These are phyloP conservation scores for Coendou prehensilis DNA, from an alignment of 2,797 vertebrate species.

Conservation along the genomic window DNA sequence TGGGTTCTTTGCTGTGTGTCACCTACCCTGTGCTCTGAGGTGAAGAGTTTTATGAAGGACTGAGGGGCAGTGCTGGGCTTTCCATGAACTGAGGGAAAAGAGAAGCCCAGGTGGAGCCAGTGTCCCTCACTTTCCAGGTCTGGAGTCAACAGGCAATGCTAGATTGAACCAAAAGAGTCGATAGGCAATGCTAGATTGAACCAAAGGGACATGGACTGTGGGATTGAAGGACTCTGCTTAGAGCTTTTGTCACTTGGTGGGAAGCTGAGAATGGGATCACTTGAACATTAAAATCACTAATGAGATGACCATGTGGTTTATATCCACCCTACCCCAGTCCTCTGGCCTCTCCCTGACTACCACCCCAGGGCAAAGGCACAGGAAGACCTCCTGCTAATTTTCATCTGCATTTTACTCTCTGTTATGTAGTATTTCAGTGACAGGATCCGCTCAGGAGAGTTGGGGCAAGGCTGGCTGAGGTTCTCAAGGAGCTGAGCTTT, in stretches of 20 bases:
- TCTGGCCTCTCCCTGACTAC: not conserved
- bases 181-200: not conserved
- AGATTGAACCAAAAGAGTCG: not conserved
- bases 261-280: not conserved
- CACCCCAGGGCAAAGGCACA: not conserved
- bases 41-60: not conserved
- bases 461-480: slow-evolving; percentile 80
- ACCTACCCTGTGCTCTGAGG: not conserved
- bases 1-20: not conserved
- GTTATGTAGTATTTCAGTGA: slow-evolving; percentile 81
- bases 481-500: slow-evolving; percentile 80
- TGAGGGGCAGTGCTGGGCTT: not conserved
- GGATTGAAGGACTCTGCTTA: not conserved
- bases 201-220: not conserved
- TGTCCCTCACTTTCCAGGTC: not conserved
- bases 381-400: slow-evolving; percentile 66
- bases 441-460: slow-evolving; percentile 77
- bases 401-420: slow-evolving; percentile 80
- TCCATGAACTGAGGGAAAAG: not conserved
- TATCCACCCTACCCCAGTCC: not conserved
- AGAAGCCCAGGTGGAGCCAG: not conserved
- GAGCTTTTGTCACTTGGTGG: not conserved
- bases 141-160: not conserved
- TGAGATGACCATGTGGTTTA: slow-evolving; percentile 13
- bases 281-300: not conserved